Evolutionary conservation across 2,888 invertebrate genomes (phyloP).

Genomic region (Tethea ocularis): DNA sequence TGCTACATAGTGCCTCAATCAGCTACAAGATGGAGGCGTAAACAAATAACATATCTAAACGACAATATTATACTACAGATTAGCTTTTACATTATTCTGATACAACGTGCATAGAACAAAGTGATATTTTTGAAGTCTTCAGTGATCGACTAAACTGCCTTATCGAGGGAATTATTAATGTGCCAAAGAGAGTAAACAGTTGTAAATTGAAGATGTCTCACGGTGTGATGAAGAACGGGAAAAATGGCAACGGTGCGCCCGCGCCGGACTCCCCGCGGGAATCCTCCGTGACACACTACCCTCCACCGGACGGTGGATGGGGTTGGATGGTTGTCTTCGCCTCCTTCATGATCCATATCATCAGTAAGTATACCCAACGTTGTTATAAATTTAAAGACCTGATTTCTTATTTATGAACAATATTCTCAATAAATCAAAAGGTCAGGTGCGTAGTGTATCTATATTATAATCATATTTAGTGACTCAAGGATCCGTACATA

Average conservation of each 20-base stretch:
- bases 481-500: too few species aligned
- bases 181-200: conserved; percentile 39
- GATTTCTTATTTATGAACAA: too few species aligned
- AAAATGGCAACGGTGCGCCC: conserved; percentile 60
- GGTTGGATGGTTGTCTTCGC: conserved; percentile 97
- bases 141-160: conserved; percentile 44
- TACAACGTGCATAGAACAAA: conserved; percentile 1
- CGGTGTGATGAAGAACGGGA: conserved; percentile 65
- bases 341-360: conserved; percentile 97
- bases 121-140: conserved; percentile 30
- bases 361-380: conserved; percentile 88
- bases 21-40: conserved; percentile 30
- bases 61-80: conserved; percentile 43
- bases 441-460: too few species aligned
- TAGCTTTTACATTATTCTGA: background rate
- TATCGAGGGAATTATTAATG: conserved; percentile 35
- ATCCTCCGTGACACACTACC: conserved; percentile 74
- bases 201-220: conserved; percentile 63
- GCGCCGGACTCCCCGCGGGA: conserved; percentile 57
- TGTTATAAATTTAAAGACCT: background rate
- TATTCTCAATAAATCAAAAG: too few species aligned
- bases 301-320: conserved; percentile 97
- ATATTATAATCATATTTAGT: too few species aligned
- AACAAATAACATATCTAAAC: conserved; percentile 49
- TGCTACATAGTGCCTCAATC: conserved; percentile 29